phyloP scores from a whole-genome alignment of 2,888 invertebrate genomes.

The Nebria brevicollis region DNA sequence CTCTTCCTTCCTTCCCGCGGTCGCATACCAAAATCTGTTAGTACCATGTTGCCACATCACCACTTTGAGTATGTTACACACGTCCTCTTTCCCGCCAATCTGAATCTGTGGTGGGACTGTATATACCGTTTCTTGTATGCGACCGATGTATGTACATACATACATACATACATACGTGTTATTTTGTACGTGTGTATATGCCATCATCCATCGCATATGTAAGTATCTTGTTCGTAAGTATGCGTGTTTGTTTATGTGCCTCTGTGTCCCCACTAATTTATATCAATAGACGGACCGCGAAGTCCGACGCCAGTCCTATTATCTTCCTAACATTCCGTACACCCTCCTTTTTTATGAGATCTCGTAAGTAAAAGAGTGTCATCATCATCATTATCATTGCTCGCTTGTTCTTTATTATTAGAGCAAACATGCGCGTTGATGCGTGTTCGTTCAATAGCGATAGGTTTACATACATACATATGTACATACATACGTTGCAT shows the following conservation, averaged over 20 bases:
- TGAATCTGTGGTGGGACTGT: slow-evolving; percentile 5
- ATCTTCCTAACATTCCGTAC: slow-evolving; percentile 16
- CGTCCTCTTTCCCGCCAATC: slow-evolving; percentile 19
- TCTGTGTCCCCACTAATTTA: slow-evolving; percentile 38
- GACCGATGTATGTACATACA: neutral
- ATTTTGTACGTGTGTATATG: neutral
- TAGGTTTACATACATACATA: too few relatives aligned
- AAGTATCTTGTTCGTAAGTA: neutral
- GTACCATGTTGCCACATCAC: slow-evolving; percentile 40
- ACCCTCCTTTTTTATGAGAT: neutral
- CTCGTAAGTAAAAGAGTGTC: neutral
- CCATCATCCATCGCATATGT: neutral
- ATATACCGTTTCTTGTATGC: slow-evolving; percentile 10
- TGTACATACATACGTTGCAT: too few relatives aligned
- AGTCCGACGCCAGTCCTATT: slow-evolving; percentile 43
- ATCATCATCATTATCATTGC: neutral
- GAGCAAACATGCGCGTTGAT: slow-evolving; percentile 10
- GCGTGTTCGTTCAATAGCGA: too few relatives aligned
- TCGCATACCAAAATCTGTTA: slow-evolving; percentile 43
- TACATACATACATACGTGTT: too few relatives aligned
- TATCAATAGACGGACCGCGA: slow-evolving; percentile 39
- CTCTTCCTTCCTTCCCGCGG: slow-evolving; percentile 45
- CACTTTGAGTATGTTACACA: slow-evolving; percentile 12
- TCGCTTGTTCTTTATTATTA: neutral
- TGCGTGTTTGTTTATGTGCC: neutral